phyloP scores from a whole-genome alignment of 1,140 invertebrate genomes.

The Pentalonia nigronervosa region DNA sequence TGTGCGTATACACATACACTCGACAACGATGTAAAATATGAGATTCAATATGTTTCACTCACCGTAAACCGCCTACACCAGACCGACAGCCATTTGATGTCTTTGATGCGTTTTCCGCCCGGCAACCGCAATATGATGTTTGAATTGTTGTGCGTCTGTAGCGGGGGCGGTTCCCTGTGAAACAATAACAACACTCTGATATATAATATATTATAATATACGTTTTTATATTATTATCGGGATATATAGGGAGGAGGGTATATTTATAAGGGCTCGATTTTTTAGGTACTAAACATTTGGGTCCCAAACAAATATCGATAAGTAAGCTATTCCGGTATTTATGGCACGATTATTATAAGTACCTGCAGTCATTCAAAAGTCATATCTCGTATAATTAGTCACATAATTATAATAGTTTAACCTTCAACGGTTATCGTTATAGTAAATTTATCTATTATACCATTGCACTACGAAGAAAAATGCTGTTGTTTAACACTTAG shows the following conservation, averaged over 20 bases:
- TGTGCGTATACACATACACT: background rate
- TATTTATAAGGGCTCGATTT: too few species aligned
- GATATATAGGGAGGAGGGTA: too few species aligned
- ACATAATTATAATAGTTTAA: too few species aligned
- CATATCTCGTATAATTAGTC: too few species aligned
- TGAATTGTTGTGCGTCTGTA: constrained; percentile 77
- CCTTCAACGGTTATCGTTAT: too few species aligned
- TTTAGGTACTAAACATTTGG: background rate
- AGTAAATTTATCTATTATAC: too few species aligned
- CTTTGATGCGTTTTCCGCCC: constrained; percentile 79
- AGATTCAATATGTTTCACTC: constrained; percentile 64
- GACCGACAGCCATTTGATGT: constrained; percentile 88
- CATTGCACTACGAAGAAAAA: too few species aligned
- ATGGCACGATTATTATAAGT: too few species aligned
- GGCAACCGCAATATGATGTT: constrained; percentile 86
- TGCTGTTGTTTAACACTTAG: too few species aligned
- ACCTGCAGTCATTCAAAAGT: background rate
- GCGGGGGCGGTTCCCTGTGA: constrained; percentile 78
- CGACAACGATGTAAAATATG: background rate
- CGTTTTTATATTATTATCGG: background rate
- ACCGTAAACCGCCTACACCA: constrained; percentile 91
- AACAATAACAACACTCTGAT: constrained; percentile 41
- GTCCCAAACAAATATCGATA: background rate
- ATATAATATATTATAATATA: too few species aligned
- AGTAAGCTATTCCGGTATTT: background rate